Evolutionary conservation across 1,140 invertebrate genomes (phyloP), one percentile per base, ranked within the genome.

Genomic region (Calosoma granatense): DNA sequence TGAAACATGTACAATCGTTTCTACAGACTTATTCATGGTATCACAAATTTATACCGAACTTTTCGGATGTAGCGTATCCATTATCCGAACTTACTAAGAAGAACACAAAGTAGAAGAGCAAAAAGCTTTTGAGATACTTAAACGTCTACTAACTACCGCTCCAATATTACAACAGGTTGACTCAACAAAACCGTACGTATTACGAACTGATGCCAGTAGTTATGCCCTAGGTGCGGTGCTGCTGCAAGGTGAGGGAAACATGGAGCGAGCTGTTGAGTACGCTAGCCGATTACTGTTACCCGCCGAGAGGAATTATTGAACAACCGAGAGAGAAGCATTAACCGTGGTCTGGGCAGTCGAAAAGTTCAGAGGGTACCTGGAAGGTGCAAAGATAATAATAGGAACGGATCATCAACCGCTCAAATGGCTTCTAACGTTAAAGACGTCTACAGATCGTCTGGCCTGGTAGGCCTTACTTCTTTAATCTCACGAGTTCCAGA

Each of bases 351-450:
- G 61, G 62, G 69, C 69, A 0, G 62, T 76, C 2, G 56, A 69
- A 21, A 65, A 70, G 43, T 73, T 70, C 53, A 54, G 57, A 55
- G 59, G 30, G 15, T 64, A 54, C 20, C 15, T 65, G 51, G 60
- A 65, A 54, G 66, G 64, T 17, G 64, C 51, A 1, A 51, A 66
- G 15, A 70, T 76, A 21, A 65, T 22, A 2, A 61, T 74, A 2
- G 55, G 60, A 11, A 64, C 57, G 3, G 67, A 70, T 57, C 76
- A 79, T 54, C 72, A 75, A 53, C 73, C 76, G 0, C 55, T 80
- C 15, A 62, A 61, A 20, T 81, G 73, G 72, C 62, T 81, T 0
- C 58, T 70, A n/a, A 63, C 64, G 1, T 61, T 76, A 0, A 74
- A 72, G 57, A 64, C 73, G 17, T 68, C 70, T 2, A 69, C 60